phyloP scores from a whole-genome alignment of 2,113 vertebrate species.

The Sander lucioperca region DNA sequence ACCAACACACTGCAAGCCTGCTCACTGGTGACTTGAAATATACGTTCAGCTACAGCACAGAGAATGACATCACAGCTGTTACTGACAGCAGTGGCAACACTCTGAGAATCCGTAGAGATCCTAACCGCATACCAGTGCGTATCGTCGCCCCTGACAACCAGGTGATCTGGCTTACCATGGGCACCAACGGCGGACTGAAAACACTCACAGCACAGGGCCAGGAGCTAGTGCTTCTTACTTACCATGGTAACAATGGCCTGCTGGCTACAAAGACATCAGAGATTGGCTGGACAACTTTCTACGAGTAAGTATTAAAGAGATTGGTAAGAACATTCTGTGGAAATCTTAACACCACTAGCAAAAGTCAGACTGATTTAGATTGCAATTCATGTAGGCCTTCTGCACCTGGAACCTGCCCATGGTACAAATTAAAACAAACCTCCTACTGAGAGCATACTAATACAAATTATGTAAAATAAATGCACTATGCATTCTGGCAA shows the following conservation, averaged over 20 bases:
- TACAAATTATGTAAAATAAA: slow-evolving; percentile 31
- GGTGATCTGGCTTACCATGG: slow-evolving; percentile 96
- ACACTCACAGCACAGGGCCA: slow-evolving; percentile 94
- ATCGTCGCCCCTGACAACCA: slow-evolving; percentile 97
- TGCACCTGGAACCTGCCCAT: slow-evolving; percentile 16
- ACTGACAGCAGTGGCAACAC: slow-evolving; percentile 96
- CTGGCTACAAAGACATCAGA: slow-evolving; percentile 96
- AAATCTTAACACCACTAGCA: slow-evolving; percentile 17
- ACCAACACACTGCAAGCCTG: slow-evolving; percentile 95
- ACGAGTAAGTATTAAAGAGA: slow-evolving; percentile 90
- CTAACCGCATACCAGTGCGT: slow-evolving; percentile 94
- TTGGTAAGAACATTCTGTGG: slow-evolving; percentile 1
- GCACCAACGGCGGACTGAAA: slow-evolving; percentile 94
- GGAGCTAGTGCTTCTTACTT: slow-evolving; percentile 94
- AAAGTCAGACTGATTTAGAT: slow-evolving; percentile 15
- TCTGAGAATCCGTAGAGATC: slow-evolving; percentile 92
- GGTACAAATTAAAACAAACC: slow-evolving; percentile 38
- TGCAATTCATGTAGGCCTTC: slow-evolving; percentile 23
- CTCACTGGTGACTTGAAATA: slow-evolving; percentile 95
- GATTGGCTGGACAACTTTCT: slow-evolving; percentile 99
- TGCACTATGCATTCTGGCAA: slow-evolving; percentile 15
- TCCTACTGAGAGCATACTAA: slow-evolving; percentile 35
- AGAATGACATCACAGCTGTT: slow-evolving; percentile 93
- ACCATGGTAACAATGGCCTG: slow-evolving; percentile 96
- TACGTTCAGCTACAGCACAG: slow-evolving; percentile 97